Conservation (phyloP, 2,888 invertebrate species). For the Emmelina monodactyla region DNA sequence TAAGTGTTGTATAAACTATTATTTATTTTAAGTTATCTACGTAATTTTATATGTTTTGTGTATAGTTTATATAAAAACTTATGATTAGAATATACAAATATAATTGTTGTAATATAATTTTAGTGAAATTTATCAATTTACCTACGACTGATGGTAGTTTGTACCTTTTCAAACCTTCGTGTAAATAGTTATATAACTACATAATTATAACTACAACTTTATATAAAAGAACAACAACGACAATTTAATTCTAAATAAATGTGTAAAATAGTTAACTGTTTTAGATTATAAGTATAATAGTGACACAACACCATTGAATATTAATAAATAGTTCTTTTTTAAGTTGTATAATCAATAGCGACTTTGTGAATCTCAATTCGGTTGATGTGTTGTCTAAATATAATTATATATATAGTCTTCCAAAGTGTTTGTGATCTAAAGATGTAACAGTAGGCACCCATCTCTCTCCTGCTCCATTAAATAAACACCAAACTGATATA, state of each 20-base stretch:
- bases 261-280: conserved; percentile 36
- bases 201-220: conserved; percentile 11
- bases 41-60: conserved; percentile 21
- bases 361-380: conserved; percentile 20
- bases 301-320: conserved; percentile 42
- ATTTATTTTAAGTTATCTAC: conserved; percentile 11
- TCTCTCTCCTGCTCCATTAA: conserved; percentile 5
- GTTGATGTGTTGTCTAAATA: conserved; percentile 26
- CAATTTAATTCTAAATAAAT: conserved; percentile 61
- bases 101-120: conserved; percentile 6
- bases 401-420: conserved; percentile 51
- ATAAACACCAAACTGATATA: conserved; percentile 3
- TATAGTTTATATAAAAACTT: no score
- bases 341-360: conserved; percentile 45
- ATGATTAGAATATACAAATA: conserved; percentile 10
- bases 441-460: conserved; percentile 22
- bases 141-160: conserved; percentile 56
- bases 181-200: conserved; percentile 31
- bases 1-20: conserved; percentile 25
- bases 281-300: conserved; percentile 31
- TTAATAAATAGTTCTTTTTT: conserved; percentile 24
- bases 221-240: conserved; percentile 49
- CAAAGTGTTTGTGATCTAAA: conserved; percentile 48
- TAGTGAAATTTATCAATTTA: conserved; percentile 26
- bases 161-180: conserved; percentile 31